Conservation (phyloP, 2,888 invertebrate species). For the Terebella lapidaria region DNA sequence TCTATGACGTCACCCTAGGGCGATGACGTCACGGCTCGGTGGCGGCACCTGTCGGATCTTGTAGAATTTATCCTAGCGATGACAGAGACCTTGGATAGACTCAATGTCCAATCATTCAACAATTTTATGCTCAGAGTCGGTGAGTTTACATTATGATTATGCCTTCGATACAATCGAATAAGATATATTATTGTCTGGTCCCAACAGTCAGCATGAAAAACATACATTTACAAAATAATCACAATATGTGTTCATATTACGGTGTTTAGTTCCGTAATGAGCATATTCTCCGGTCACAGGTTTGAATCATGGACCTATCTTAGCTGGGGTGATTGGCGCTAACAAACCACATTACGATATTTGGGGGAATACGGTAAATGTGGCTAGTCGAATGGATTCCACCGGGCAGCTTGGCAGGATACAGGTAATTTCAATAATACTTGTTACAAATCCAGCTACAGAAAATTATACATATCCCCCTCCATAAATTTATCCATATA, state of each 20-base stretch:
- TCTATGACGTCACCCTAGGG: background rate
- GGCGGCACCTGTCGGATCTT: conserved; percentile 69
- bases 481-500: no score
- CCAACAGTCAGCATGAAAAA: no score
- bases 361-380: conserved; percentile 87
- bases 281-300: conserved; percentile 52
- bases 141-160: conserved; percentile 53
- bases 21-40: conserved; percentile 55
- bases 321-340: conserved; percentile 92
- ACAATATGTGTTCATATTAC: no score
- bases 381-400: conserved; percentile 95
- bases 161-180: no score
- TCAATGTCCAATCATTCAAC: conserved; percentile 86
- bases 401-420: conserved; percentile 83
- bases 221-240: no score
- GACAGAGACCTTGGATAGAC: conserved; percentile 75
- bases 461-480: no score
- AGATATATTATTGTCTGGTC: no score
- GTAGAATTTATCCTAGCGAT: conserved; percentile 84
- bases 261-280: background rate
- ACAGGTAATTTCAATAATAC: no score
- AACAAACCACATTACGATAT: conserved; percentile 94
- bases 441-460: no score
- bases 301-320: conserved; percentile 91
- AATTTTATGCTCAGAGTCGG: conserved; percentile 85